Evolutionary conservation across 2,888 invertebrate species (phyloP).

Genomic region (Eupithecia inturbata): DNA sequence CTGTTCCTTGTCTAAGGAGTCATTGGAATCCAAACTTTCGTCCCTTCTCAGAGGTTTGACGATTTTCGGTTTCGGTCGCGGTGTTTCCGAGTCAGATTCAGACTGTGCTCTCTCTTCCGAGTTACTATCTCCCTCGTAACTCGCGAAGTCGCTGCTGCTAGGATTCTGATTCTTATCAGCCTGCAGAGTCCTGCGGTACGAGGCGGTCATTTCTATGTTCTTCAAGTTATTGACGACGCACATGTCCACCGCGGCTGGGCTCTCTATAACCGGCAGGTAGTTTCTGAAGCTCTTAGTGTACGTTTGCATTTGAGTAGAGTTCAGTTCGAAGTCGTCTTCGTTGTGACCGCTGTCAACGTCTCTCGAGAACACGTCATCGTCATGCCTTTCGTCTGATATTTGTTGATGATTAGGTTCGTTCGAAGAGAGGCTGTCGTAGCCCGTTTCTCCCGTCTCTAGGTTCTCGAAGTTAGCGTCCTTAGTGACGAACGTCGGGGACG

Average conservation of each 20-base stretch:
- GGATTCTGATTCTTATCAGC: constrained; percentile 60
- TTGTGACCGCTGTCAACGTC: constrained; percentile 87
- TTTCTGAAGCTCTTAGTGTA: constrained; percentile 83
- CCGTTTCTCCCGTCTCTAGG: constrained; percentile 78
- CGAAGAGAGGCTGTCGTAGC: constrained; percentile 77
- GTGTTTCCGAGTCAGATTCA: constrained; percentile 73
- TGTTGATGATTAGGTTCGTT: constrained; percentile 75
- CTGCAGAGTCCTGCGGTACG: constrained; percentile 60
- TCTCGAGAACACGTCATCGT: constrained; percentile 64
- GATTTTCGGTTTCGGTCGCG: constrained; percentile 84
- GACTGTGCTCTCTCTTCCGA: constrained; percentile 82
- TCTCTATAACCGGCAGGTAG: constrained; percentile 78
- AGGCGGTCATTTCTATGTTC: constrained; percentile 76
- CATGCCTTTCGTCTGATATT: constrained; percentile 62
- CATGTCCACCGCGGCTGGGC: constrained; percentile 75
- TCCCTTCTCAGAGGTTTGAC: constrained; percentile 80
- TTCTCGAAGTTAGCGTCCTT: constrained; percentile 77
- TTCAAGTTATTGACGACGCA: constrained; percentile 78
- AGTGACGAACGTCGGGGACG: constrained; percentile 79
- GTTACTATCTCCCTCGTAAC: constrained; percentile 84
- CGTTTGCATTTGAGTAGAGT: constrained; percentile 84
- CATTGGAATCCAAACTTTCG: constrained; percentile 76
- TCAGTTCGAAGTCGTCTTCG: constrained; percentile 88
- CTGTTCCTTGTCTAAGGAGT: constrained; percentile 71
- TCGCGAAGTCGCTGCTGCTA: constrained; percentile 74